These are phyloP conservation scores for Crotalus adamanteus DNA, from an alignment of 2,797 vertebrate genomes.

Conservation along the genomic window DNA sequence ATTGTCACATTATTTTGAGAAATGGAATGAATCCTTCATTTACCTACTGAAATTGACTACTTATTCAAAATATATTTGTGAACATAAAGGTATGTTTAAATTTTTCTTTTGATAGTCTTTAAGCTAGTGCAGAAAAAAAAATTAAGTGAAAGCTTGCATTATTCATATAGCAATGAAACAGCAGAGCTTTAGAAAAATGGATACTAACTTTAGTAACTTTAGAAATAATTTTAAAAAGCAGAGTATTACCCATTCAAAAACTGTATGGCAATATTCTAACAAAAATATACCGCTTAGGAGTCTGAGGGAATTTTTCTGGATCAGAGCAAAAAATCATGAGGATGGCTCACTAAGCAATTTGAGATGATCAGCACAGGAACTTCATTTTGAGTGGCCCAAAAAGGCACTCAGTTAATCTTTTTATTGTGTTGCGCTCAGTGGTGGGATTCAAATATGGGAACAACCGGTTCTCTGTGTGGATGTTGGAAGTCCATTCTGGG, in stretches of 20 bases:
- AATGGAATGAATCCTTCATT: background rate
- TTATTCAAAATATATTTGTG: background rate
- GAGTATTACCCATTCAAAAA: background rate
- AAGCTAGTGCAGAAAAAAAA: background rate
- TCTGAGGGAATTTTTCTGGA: background rate
- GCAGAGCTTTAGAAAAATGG: constrained; percentile 28
- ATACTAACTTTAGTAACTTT: background rate
- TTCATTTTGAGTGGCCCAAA: background rate
- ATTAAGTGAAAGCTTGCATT: constrained; percentile 14
- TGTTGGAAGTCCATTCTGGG: no score
- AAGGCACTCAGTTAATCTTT: background rate
- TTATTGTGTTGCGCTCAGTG: background rate
- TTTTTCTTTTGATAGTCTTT: background rate
- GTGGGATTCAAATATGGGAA: no score
- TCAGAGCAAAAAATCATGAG: background rate
- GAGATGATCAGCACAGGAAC: background rate
- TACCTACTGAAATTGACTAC: background rate
- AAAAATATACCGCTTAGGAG: background rate
- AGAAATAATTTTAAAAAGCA: background rate
- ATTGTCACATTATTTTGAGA: background rate
- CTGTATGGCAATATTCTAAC: constrained; percentile 7
- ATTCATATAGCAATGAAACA: constrained; percentile 44
- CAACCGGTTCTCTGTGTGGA: no score
- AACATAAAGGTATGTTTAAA: background rate
- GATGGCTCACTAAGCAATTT: background rate